Evolutionary conservation across 2,113 vertebrate genomes (phyloP).

Genomic region (Porphyrio hochstetteri): DNA sequence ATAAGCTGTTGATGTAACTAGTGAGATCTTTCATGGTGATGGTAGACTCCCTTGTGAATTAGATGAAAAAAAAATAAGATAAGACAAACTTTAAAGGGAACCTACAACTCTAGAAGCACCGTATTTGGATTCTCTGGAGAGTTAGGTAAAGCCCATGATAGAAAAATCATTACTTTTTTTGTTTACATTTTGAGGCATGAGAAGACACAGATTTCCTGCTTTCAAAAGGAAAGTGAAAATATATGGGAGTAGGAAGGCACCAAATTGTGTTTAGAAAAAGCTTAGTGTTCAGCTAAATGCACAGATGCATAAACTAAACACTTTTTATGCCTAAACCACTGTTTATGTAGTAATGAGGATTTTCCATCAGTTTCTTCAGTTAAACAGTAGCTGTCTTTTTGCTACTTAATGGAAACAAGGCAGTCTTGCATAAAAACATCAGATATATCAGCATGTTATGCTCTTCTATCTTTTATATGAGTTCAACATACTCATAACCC

Average conservation of each 20-base stretch:
- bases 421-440: constrained; percentile 13
- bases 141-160: neutral
- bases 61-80: neutral
- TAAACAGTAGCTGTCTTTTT: constrained; percentile 48
- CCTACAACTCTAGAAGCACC: neutral
- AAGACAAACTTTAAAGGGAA: neutral
- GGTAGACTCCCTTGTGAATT: neutral
- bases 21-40: neutral
- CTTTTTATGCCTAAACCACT: constrained; percentile 29
- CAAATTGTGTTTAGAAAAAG: constrained; percentile 44
- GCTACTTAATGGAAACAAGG: constrained; percentile 29
- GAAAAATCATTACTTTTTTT: neutral
- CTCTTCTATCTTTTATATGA: constrained; percentile 2
- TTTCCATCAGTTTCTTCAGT: constrained; percentile 53
- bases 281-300: constrained; percentile 40
- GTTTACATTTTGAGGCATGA: constrained; percentile 25
- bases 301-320: constrained; percentile 66
- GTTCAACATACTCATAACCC: neutral
- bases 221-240: constrained; percentile 62
- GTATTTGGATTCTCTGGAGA: neutral
- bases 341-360: constrained; percentile 47
- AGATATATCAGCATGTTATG: neutral
- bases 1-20: neutral
- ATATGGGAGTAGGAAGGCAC: constrained; percentile 38
- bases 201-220: constrained; percentile 43